These are phyloP conservation scores for Lamellibrachia satsuma DNA, from an alignment of 2,888 invertebrate species.

Conservation along the genomic window DNA sequence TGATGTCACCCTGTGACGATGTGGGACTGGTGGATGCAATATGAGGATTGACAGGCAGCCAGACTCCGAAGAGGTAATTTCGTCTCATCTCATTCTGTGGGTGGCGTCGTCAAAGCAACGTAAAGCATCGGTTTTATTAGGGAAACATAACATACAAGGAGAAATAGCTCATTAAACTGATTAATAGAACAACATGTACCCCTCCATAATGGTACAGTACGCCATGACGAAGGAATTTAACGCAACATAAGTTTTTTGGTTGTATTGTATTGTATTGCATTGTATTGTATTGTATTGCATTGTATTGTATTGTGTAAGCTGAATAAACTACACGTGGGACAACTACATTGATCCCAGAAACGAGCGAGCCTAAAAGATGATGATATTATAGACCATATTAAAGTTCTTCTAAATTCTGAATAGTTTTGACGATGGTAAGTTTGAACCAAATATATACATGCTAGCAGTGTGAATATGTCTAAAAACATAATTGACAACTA, in stretches of 20 bases:
- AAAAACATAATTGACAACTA: no score
- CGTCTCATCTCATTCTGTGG: not conserved
- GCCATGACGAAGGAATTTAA: no score
- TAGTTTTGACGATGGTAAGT: not conserved
- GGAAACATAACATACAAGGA: no score
- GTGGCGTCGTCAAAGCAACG: not conserved
- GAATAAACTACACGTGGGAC: not conserved
- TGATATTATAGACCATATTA: not conserved
- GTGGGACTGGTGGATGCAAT: not conserved
- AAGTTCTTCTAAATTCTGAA: not conserved
- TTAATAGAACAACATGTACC: no score
- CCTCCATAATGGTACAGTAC: no score
- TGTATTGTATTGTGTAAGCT: not conserved
- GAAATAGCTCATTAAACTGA: no score
- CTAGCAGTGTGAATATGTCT: no score
- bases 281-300: not conserved
- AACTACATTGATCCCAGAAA: not conserved
- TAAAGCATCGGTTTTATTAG: no score
- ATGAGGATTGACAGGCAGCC: conserved; percentile 17
- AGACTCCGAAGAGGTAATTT: conserved; percentile 7
- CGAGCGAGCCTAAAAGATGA: not conserved
- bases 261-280: not conserved
- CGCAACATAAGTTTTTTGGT: no score
- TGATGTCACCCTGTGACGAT: not conserved
- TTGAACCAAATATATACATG: no score